Percentiles rank a stretch among this genome's conserved stretches.
phyloP scores from a whole-genome alignment of 2,888 invertebrate species.

The Nemapogon koenigi region DNA sequence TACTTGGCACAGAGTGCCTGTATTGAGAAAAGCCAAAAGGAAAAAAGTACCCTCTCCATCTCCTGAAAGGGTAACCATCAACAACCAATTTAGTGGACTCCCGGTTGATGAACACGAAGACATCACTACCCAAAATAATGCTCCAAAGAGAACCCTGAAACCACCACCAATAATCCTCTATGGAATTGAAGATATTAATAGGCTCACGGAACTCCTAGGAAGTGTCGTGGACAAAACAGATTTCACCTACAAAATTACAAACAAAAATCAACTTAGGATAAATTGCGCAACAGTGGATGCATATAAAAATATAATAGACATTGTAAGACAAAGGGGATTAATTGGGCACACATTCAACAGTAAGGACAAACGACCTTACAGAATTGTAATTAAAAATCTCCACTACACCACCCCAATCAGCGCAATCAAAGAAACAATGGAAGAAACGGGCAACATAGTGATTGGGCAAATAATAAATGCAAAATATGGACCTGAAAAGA shows the following conservation, averaged over 20 bases:
- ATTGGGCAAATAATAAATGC: conserved; percentile 18
- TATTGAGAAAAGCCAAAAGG: neutral
- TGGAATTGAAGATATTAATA: conserved; percentile 3
- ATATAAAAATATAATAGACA: conserved; percentile 14
- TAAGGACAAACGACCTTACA: conserved; percentile 16
- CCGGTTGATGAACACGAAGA: conserved; percentile 1
- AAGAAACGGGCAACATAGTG: conserved; percentile 18
- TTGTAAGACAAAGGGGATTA: conserved; percentile 14
- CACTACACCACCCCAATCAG: conserved; percentile 17
- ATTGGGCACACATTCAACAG: conserved; percentile 20
- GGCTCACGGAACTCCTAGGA: conserved; percentile 1
- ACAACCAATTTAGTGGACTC: neutral
- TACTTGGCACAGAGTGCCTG: neutral
- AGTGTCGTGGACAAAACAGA: conserved; percentile 3
- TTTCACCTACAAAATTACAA: conserved; percentile 13
- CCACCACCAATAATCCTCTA: conserved; percentile 7
- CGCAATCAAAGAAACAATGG: conserved; percentile 14
- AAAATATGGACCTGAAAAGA: conserved; percentile 13
- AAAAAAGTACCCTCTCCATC: conserved; percentile 1
- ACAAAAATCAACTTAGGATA: conserved; percentile 13
- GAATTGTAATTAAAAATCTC: conserved; percentile 20
- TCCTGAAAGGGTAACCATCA: neutral
- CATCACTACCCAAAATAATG: neutral
- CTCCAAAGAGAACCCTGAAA: neutral
- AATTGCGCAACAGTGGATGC: conserved; percentile 1